phyloP scores from a whole-genome alignment of 2,888 invertebrate species.

The Gibbula magus region DNA sequence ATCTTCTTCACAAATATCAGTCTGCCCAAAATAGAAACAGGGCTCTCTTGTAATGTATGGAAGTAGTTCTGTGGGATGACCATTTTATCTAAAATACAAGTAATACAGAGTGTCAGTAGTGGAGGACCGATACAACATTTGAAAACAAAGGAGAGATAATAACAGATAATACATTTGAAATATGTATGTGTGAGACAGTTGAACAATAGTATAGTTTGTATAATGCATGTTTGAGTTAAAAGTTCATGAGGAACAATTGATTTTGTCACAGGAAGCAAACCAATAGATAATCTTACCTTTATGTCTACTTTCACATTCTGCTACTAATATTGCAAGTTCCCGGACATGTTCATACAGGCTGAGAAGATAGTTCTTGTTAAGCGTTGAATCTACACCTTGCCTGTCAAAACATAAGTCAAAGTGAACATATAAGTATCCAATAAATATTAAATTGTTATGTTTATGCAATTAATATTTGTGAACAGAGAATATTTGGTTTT shows the following conservation, averaged over 20 bases:
- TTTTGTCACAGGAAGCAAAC: not conserved
- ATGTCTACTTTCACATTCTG: conserved; percentile 61
- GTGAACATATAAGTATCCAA: no score
- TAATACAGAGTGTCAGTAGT: not conserved
- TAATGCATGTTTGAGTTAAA: not conserved
- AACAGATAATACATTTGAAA: not conserved
- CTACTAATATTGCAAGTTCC: conserved; percentile 64
- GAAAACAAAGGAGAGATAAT: no score
- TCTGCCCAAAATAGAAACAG: conserved; percentile 66
- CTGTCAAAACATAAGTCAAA: no score
- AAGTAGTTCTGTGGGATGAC: conserved; percentile 66
- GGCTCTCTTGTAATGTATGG: conserved; percentile 68
- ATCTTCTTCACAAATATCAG: conserved; percentile 71
- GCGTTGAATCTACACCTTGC: conserved; percentile 17
- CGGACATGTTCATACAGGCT: conserved; percentile 70
- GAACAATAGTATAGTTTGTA: not conserved
- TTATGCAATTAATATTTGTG: no score
- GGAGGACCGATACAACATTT: no score
- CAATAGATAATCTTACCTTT: conserved; percentile 48
- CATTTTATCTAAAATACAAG: conserved; percentile 48
- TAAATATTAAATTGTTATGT: no score
- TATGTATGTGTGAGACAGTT: not conserved
- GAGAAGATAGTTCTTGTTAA: conserved; percentile 61
- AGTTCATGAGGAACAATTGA: no score
- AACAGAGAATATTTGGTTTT: not conserved